Percentiles rank a stretch among this genome's conserved stretches.
Evolutionary conservation across 2,113 vertebrate genomes (phyloP).

Genomic region (Maccullochella peelii): DNA sequence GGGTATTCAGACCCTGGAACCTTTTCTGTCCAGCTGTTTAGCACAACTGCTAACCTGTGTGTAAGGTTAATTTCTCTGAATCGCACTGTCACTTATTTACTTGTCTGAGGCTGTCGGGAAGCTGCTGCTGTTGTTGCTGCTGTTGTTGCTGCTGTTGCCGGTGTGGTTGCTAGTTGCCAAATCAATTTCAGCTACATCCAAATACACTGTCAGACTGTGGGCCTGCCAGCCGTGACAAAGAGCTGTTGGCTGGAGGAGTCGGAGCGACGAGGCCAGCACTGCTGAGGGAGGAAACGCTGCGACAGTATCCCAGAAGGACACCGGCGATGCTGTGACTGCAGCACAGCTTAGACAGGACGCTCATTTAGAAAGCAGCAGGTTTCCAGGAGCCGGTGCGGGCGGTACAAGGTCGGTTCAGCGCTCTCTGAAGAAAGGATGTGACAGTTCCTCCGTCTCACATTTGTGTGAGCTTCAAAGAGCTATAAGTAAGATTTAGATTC

Average conservation of each 20-base stretch:
- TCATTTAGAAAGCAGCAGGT: not conserved
- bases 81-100: constrained; percentile 16
- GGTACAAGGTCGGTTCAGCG: not conserved
- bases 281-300: constrained; percentile 42
- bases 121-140: constrained; percentile 16
- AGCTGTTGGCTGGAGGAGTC: constrained; percentile 49
- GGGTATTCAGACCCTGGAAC: not conserved
- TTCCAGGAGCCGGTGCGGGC: not conserved
- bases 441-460: not conserved
- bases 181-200: constrained; percentile 63
- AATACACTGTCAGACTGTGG: constrained; percentile 33
- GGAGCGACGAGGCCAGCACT: constrained; percentile 4
- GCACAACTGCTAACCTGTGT: not conserved
- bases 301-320: constrained; percentile 39
- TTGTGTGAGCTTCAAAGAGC: not conserved
- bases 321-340: not conserved
- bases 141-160: constrained; percentile 23
- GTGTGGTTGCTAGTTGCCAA: constrained; percentile 46
- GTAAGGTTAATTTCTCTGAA: not conserved
- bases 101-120: constrained; percentile 14
- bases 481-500: constrained; percentile 4
- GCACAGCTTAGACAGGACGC: not conserved
- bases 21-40: constrained; percentile 4
- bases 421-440: not conserved
- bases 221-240: constrained; percentile 59